Evolutionary conservation across 2,888 invertebrate species (phyloP).

Genomic region (Drosophila mayaguana): DNA sequence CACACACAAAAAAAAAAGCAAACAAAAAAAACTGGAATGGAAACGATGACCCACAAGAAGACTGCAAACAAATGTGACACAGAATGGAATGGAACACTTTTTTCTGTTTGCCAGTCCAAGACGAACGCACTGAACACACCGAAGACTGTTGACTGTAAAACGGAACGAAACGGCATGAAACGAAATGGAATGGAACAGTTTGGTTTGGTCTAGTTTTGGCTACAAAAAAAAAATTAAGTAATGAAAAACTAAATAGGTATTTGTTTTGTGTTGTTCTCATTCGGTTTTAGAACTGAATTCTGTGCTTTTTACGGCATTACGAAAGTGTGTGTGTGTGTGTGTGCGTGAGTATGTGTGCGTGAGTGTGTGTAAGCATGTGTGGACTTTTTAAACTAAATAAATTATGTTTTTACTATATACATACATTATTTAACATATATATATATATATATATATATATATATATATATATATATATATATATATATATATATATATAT

Average conservation of each 20-base stretch:
- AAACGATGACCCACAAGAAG: constrained; percentile 13
- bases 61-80: constrained; percentile 10
- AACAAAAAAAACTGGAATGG: background rate
- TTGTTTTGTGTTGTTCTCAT: constrained; percentile 20
- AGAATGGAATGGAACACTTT: constrained; percentile 7
- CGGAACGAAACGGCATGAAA: constrained; percentile 10
- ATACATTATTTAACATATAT: constrained; percentile 40
- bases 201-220: constrained; percentile 41
- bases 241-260: background rate
- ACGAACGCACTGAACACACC: constrained; percentile 19
- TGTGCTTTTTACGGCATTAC: constrained; percentile 46
- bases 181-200: constrained; percentile 30
- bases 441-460: background rate
- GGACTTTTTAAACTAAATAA: constrained; percentile 52
- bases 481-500: constrained; percentile 17
- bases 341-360: constrained; percentile 39
- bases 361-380: constrained; percentile 38
- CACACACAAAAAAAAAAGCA: background rate
- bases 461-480: constrained; percentile 16
- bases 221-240: background rate
- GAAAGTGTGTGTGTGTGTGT: constrained; percentile 11
- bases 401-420: constrained; percentile 59
- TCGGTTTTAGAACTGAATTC: constrained; percentile 48
- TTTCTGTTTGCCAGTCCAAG: background rate
- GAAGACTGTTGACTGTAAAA: constrained; percentile 33